Conservation (phyloP, 1,140 invertebrate genomes). For the Rhopalosiphum padi region DNA sequence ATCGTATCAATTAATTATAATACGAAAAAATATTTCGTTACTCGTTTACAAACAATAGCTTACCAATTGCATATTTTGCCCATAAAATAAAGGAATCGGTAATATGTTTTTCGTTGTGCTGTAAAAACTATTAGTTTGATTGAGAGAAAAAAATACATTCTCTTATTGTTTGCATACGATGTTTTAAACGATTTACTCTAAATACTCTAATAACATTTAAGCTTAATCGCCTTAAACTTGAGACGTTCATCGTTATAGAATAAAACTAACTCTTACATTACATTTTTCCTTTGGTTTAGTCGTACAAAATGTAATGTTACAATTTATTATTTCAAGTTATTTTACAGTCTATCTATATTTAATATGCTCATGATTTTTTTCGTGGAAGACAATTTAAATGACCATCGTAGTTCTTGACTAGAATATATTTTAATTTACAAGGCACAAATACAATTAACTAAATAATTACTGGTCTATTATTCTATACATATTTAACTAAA, state of each 20-base stretch:
- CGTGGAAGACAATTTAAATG: background rate
- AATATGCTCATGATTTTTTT: background rate
- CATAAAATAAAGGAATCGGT: background rate
- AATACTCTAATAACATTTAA: background rate
- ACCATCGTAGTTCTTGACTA: background rate
- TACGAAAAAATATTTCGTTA: background rate
- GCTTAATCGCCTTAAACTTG: background rate
- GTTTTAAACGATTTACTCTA: background rate
- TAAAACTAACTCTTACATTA: background rate
- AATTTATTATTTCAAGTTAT: background rate
- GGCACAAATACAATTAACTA: background rate
- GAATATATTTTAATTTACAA: background rate
- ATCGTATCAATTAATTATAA: background rate
- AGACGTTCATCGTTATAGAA: background rate
- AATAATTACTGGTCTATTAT: background rate
- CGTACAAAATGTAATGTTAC: background rate
- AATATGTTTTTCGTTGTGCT: background rate
- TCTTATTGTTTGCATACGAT: background rate
- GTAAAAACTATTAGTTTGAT: slow-evolving; percentile 5
- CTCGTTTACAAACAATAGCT: background rate
- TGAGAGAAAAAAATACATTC: background rate
- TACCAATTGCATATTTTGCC: background rate
- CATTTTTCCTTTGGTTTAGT: background rate
- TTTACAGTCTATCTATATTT: background rate
- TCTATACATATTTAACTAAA: too few species aligned